Base-by-base conservation (phyloP, 2,888 invertebrate species). In the Diarsia brunnea region DNA sequence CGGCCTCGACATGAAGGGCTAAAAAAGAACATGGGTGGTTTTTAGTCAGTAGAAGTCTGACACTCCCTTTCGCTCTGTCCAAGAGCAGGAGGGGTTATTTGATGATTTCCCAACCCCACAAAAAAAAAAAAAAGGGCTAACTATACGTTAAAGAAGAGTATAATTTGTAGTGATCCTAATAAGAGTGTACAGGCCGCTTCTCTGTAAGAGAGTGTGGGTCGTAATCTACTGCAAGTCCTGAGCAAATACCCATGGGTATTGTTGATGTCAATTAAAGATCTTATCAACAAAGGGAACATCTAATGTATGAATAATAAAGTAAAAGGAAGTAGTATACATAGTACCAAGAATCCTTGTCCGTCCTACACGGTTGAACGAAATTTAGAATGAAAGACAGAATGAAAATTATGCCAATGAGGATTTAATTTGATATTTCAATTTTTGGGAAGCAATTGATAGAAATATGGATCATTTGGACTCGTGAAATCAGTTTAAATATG, bases 271-370 rank as follows among this genome's bases (percentile, higher is more conserved):
- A 53, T 53, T n/a, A n/a, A 12, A 4, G 11, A 53, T 0, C 38
- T 38, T 38, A 38, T 38, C 38, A 38, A 38, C 38, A 38, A 38
- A 8, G 4, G 19, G n/a, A 14, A 55, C 19, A 12, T 24, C 2
- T 7, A 75, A 70, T 77, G 58, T 73, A 82, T 82, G 69, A 84
- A 84, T 86, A 86, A 84, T 85, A 53, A 61, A 75, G 67, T 53
- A 61, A 38, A 8, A 51, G 49, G 45, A 63, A 63, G n/a, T n/a
- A n/a, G n/a, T n/a, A n/a, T n/a, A n/a, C n/a, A n/a, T n/a, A n/a
- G 60, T 67, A 31, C 66, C 38, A 11, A 47, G 75, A 60, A 69
- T 82, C 68, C 72, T 69, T 75, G 81, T 58, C 63, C 43, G 55
- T 27, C 47, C 21, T 11, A 31, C 12, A 55, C 31, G 43, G 67